phyloP scores from a whole-genome alignment of 53 echinoderm and acorn worm species.

The Astropecten irregularis region DNA sequence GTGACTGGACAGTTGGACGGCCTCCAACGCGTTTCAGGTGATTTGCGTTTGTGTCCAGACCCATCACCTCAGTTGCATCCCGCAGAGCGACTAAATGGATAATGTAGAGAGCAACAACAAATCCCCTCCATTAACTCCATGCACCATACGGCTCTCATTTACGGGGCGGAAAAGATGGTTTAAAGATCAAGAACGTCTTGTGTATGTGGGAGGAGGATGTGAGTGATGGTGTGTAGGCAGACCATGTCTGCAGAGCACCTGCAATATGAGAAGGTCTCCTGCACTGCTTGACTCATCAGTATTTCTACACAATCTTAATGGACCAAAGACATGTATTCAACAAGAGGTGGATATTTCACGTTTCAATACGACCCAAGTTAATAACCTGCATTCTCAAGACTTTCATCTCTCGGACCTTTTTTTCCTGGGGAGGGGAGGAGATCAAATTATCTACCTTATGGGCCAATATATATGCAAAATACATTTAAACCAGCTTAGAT shows the following conservation, averaged over 20 bases:
- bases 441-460: no score
- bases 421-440: no score
- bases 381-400: no score
- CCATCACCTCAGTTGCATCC: not conserved
- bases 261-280: not conserved
- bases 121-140: constrained; percentile 25
- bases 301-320: constrained; percentile 2
- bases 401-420: no score
- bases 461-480: no score
- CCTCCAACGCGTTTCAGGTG: not conserved
- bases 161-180: not conserved
- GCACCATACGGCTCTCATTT: constrained; percentile 29
- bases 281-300: not conserved
- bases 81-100: constrained; percentile 4
- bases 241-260: not conserved
- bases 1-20: constrained; percentile 1
- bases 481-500: no score
- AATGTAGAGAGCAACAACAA: constrained; percentile 15
- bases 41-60: not conserved
- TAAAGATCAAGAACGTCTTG: not conserved
- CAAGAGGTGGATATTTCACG: no score
- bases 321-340: no score
- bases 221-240: no score
- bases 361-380: no score
- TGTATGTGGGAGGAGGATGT: no score